Percentiles rank a stretch among this genome's conserved stretches.
phyloP scores from a whole-genome alignment of 2,113 vertebrate species.

The Pelmatolapia mariae region DNA sequence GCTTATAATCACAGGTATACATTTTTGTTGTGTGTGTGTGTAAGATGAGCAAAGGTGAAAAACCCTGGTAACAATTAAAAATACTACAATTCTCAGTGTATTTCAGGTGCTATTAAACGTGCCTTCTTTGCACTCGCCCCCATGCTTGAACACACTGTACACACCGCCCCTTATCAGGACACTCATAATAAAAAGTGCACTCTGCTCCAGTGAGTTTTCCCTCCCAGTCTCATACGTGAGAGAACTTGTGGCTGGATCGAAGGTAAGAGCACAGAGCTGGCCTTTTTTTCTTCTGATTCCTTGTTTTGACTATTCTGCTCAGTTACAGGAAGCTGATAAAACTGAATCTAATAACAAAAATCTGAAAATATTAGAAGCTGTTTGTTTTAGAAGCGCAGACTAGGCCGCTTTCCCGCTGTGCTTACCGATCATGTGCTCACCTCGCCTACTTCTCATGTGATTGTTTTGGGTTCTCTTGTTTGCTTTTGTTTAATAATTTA shows the following conservation, averaged over 20 bases:
- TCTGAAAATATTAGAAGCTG: not conserved
- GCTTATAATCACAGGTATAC: fast-evolving
- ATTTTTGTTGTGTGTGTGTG: not conserved
- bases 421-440: not conserved
- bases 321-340: not conserved
- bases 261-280: conserved; percentile 28
- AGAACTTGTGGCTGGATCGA: not conserved
- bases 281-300: not conserved
- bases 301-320: not conserved
- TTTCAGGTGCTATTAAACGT: not conserved
- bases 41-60: not conserved
- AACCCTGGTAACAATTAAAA: not conserved
- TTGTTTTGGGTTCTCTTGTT: not conserved
- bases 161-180: not conserved
- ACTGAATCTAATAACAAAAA: not conserved
- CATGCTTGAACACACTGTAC: not conserved
- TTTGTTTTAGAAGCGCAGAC: conserved; percentile 6
- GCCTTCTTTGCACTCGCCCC: not conserved
- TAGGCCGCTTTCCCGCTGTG: not conserved
- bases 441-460: not conserved
- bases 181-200: conserved; percentile 37
- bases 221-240: conserved; percentile 21
- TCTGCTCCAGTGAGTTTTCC: conserved; percentile 31
- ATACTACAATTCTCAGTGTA: not conserved
- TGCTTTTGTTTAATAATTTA: not conserved